A percentile compares a stretch with the other conserved stretches of the same genome.
phyloP scores from a whole-genome alignment of 2,888 invertebrate genomes.

The Xestia sexstrigata region DNA sequence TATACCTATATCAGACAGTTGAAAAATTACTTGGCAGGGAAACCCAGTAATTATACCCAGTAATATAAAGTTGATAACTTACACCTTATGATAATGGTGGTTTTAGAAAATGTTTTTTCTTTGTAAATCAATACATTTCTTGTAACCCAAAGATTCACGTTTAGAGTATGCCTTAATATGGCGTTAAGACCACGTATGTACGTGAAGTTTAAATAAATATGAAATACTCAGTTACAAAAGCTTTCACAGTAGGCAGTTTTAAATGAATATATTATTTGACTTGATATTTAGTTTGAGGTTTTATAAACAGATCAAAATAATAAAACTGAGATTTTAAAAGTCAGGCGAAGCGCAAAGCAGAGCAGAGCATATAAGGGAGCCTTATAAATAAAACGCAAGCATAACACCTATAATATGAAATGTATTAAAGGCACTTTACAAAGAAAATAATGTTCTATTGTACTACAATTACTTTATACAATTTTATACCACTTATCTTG shows the following conservation, averaged over 20 bases:
- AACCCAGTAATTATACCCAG: neutral
- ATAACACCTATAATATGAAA: neutral
- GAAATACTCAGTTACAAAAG: neutral
- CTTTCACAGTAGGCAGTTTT: neutral
- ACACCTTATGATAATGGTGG: neutral
- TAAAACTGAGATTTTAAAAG: neutral
- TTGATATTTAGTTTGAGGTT: neutral
- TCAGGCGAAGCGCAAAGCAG: conserved; percentile 27
- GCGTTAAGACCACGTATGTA: neutral
- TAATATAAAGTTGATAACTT: conserved; percentile 6
- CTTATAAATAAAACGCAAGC: conserved; percentile 50
- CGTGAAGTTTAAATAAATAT: neutral
- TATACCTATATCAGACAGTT: conserved; percentile 10
- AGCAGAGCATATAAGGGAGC: conserved; percentile 43
- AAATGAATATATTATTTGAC: neutral
- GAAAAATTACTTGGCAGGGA: conserved; percentile 8
- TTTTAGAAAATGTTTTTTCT: neutral
- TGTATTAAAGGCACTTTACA: conserved; percentile 20
- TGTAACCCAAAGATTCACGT: neutral
- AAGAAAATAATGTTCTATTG: conserved; percentile 8
- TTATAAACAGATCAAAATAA: neutral
- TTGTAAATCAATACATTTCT: neutral
- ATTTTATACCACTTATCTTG: conserved; percentile 14
- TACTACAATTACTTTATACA: conserved; percentile 17
- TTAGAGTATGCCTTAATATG: neutral